Percentiles rank a stretch among this genome's conserved stretches.
These are phyloP conservation scores for Acyrthosiphon pisum DNA, from an alignment of 1,140 invertebrate genomes.

Conservation along the genomic window DNA sequence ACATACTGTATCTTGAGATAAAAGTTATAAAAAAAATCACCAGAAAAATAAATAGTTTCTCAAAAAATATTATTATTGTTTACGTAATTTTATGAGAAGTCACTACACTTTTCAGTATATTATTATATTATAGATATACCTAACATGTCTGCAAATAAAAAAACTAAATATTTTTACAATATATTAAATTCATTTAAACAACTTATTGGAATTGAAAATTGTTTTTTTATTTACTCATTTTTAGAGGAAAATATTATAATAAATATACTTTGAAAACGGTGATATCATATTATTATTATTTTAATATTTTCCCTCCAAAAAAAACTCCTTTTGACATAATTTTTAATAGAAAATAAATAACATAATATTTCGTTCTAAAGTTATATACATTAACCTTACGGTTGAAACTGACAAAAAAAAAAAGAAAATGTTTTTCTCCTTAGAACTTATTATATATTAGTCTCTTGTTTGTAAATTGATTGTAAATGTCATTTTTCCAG, in stretches of 20 bases:
- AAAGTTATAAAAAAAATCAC: neutral
- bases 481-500: neutral
- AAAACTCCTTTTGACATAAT: neutral
- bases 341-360: neutral
- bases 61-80: neutral
- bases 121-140: neutral
- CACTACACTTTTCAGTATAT: neutral
- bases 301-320: neutral
- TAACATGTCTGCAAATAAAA: neutral
- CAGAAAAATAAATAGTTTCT: neutral
- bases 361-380: neutral
- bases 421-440: constrained; percentile 5
- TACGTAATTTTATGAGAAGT: neutral
- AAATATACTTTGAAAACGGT: neutral
- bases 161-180: neutral
- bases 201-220: neutral
- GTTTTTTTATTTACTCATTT: neutral
- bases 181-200: neutral
- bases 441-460: neutral
- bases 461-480: neutral
- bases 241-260: neutral
- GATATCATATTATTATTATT: neutral
- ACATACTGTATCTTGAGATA: neutral
- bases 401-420: neutral
- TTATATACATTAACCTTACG: neutral